Conservation (phyloP, 2,113 vertebrate genomes). For the Anas platyrhynchos region DNA sequence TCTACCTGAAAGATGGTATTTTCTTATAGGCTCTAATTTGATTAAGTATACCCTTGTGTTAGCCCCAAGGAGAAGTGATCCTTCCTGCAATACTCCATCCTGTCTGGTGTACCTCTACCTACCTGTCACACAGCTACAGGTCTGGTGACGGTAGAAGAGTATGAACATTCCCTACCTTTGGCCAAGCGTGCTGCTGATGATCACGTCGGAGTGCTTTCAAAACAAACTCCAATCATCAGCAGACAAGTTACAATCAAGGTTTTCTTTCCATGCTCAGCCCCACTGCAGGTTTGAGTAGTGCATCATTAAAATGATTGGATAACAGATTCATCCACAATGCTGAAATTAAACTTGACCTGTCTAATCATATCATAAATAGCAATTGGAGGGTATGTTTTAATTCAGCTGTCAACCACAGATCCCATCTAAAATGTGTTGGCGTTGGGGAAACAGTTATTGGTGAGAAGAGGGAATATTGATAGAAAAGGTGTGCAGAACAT, state of each 20-base stretch:
- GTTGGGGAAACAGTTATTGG: not conserved
- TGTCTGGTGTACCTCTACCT: not conserved
- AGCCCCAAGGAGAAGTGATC: not conserved
- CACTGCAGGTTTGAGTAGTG: constrained; percentile 23
- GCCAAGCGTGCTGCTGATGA: not conserved
- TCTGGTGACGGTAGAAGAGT: not conserved
- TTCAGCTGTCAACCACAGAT: not conserved
- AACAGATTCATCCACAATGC: constrained; percentile 5
- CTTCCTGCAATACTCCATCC: not conserved
- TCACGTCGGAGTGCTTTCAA: not conserved
- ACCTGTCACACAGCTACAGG: not conserved
- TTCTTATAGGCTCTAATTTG: not conserved
- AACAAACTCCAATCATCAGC: constrained; percentile 45
- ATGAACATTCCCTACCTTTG: not conserved
- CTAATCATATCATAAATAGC: not conserved
- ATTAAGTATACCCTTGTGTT: not conserved
- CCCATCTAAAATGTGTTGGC: not conserved
- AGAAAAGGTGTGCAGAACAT: not conserved
- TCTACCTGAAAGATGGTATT: not conserved
- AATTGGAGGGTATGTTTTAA: not conserved
- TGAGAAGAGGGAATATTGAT: not conserved
- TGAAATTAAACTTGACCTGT: constrained; percentile 43
- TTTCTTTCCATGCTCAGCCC: constrained; percentile 16
- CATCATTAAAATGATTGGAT: constrained; percentile 65
- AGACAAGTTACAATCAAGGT: constrained; percentile 65